phyloP scores from a whole-genome alignment of 1,140 invertebrate genomes.

The Drosophila tani region DNA sequence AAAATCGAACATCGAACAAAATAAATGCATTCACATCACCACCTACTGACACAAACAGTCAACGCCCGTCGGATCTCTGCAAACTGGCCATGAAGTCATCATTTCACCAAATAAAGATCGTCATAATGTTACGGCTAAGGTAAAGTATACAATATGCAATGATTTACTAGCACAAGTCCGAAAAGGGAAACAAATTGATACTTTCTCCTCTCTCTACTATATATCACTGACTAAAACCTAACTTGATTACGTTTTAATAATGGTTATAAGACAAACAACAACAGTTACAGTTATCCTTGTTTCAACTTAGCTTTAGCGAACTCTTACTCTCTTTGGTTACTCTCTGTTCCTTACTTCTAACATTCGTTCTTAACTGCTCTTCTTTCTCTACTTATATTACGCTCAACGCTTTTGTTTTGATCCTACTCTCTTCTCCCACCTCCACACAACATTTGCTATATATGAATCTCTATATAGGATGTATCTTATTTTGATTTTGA shows the following conservation, averaged over 20 bases:
- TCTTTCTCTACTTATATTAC: slow-evolving; percentile 31
- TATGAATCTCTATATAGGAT: slow-evolving; percentile 59
- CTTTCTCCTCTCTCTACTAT: slow-evolving; percentile 2
- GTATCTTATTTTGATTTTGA: slow-evolving; percentile 84
- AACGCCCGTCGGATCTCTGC: slow-evolving; percentile 95
- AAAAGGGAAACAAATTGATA: slow-evolving; percentile 26
- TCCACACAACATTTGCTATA: slow-evolving; percentile 21
- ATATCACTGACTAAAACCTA: slow-evolving; percentile 20
- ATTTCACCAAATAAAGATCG: slow-evolving; percentile 95
- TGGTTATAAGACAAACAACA: slow-evolving; percentile 33
- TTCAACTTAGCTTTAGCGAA: slow-evolving; percentile 39
- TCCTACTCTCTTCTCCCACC: slow-evolving; percentile 32
- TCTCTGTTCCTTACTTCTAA: slow-evolving; percentile 34
- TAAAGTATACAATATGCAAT: slow-evolving; percentile 85
- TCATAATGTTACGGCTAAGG: slow-evolving; percentile 92
- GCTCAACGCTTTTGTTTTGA: slow-evolving; percentile 45
- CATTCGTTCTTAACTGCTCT: slow-evolving; percentile 35
- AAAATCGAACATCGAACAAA: slow-evolving; percentile 56
- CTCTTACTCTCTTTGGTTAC: slow-evolving; percentile 27
- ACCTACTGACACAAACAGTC: slow-evolving; percentile 87
- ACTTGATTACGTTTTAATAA: slow-evolving; percentile 25
- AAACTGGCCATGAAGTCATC: slow-evolving; percentile 94
- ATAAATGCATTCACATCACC: slow-evolving; percentile 68
- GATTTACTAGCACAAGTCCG: slow-evolving; percentile 27
- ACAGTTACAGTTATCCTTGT: slow-evolving; percentile 22